Conservation (phyloP, 2,113 vertebrate genomes). For the Tachysurus vachellii region DNA sequence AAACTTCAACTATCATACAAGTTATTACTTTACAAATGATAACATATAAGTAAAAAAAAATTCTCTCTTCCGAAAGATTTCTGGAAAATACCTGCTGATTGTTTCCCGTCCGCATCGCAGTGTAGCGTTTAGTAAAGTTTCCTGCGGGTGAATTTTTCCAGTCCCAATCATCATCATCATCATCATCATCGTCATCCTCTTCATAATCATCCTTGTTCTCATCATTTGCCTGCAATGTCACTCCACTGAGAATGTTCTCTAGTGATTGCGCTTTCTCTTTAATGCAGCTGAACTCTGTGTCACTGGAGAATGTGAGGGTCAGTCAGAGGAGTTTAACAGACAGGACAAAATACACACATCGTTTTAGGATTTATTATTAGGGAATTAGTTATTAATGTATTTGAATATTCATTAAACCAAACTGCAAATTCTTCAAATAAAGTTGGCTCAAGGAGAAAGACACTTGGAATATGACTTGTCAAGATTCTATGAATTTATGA, state of each 20-base stretch:
- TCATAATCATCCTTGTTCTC: constrained; percentile 37
- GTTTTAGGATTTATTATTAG: not conserved
- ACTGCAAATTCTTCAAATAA: too few species aligned
- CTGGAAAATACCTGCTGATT: constrained; percentile 74
- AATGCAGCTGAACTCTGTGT: not conserved
- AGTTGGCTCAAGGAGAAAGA: too few species aligned
- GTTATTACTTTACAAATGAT: not conserved
- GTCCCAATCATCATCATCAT: constrained; percentile 77
- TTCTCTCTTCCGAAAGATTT: not conserved
- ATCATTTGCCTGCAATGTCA: constrained; percentile 48
- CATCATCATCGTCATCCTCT: constrained; percentile 58
- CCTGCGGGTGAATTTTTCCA: constrained; percentile 74
- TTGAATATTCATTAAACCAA: too few species aligned
- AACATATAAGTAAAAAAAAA: not conserved
- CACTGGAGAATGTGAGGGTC: constrained; percentile 3
- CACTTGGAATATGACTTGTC: too few species aligned
- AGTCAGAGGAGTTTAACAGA: too few species aligned
- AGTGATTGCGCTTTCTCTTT: constrained; percentile 1
- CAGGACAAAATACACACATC: not conserved
- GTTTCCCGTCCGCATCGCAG: constrained; percentile 61
- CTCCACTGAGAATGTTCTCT: not conserved
- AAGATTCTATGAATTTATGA: too few species aligned
- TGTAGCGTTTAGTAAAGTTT: constrained; percentile 69
- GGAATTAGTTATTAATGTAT: not conserved
- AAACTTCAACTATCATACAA: not conserved